phyloP scores from a whole-genome alignment of 2,113 vertebrate species.

The Ancistrus triradiatus region DNA sequence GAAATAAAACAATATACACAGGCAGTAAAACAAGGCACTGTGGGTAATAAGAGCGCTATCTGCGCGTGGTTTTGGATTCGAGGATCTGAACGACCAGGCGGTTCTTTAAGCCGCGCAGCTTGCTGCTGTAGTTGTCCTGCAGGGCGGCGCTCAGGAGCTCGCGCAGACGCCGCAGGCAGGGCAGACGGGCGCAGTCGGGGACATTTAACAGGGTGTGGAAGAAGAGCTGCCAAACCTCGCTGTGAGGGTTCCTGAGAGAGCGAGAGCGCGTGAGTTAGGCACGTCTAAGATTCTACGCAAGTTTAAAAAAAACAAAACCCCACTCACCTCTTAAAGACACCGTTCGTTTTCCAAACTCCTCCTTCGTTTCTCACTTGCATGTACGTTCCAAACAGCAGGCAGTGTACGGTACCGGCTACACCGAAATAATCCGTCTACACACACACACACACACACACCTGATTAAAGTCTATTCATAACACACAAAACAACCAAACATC shows the following conservation, averaged over 20 bases:
- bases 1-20: not conserved
- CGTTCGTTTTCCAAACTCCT: constrained; percentile 80
- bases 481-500: too few species aligned
- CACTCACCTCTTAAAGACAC: constrained; percentile 77
- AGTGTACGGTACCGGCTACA: constrained; percentile 84
- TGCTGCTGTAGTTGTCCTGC: constrained; percentile 68
- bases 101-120: constrained; percentile 74
- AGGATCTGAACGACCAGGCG: constrained; percentile 80
- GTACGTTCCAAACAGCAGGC: constrained; percentile 90
- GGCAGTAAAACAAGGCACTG: not conserved
- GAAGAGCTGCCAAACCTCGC: constrained; percentile 82
- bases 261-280: too few species aligned
- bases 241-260: constrained; percentile 76
- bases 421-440: constrained; percentile 89
- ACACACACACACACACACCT: not conserved
- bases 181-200: constrained; percentile 65
- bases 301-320: too few species aligned
- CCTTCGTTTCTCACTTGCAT: constrained; percentile 79
- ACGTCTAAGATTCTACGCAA: too few species aligned
- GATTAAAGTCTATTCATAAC: not conserved
- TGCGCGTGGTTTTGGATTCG: constrained; percentile 64
- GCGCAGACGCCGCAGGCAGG: constrained; percentile 65
- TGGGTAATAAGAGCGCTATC: constrained; percentile 31
- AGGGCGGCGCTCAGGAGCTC: constrained; percentile 64
- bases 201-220: constrained; percentile 84